These are phyloP conservation scores for Ahaetulla prasina DNA, from an alignment of 2,113 vertebrate genomes.

Conservation along the genomic window DNA sequence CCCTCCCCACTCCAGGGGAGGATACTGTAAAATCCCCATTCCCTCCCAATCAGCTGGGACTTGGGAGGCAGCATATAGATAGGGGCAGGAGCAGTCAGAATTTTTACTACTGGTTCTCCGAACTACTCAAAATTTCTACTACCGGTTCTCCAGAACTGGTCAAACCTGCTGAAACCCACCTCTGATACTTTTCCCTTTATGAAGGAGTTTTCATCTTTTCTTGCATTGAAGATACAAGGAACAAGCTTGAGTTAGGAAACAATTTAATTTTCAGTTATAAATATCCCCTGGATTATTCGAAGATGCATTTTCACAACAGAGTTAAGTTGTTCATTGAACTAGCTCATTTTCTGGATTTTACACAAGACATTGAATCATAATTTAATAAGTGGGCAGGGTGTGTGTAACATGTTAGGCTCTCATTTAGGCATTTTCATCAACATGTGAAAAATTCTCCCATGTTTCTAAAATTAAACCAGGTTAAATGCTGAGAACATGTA, in stretches of 20 bases:
- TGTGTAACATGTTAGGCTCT: background rate
- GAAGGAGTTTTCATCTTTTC: background rate
- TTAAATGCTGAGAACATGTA: background rate
- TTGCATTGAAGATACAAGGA: background rate
- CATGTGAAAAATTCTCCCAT: background rate
- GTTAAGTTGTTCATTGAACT: background rate
- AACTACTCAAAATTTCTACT: no score
- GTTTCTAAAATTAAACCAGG: background rate
- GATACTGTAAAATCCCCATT: no score
- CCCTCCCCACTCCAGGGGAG: no score
- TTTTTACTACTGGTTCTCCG: no score
- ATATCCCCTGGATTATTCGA: background rate
- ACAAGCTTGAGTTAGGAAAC: background rate
- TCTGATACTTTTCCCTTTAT: background rate
- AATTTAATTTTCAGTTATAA: background rate
- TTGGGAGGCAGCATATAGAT: no score
- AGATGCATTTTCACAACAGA: background rate
- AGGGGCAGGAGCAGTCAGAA: no score
- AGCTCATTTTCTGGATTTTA: background rate
- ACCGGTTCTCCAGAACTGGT: no score
- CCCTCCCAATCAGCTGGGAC: no score
- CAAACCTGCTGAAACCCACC: no score
- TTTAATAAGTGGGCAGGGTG: background rate
- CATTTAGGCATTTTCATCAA: background rate
- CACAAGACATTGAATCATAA: background rate